Percentiles rank a stretch among this genome's conserved stretches.
These are phyloP conservation scores for Cecidostiba fungosa DNA, from an alignment of 2,888 invertebrate genomes.

Conservation along the genomic window DNA sequence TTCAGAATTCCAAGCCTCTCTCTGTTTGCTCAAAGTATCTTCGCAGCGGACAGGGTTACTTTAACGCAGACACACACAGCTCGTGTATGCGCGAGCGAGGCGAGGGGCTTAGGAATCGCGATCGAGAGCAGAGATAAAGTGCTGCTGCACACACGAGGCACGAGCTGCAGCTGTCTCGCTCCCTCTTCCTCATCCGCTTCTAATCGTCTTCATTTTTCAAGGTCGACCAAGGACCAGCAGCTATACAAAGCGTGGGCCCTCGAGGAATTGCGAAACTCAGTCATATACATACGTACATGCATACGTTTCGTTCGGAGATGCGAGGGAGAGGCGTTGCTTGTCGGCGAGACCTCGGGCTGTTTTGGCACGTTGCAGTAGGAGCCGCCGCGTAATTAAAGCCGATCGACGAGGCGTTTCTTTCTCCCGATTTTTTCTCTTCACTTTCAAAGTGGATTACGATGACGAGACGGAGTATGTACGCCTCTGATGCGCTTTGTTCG, in stretches of 20 bases:
- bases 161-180: conserved; percentile 41
- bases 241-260: conserved; percentile 17
- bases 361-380: neutral
- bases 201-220: conserved; percentile 65
- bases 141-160: neutral
- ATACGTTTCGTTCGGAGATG: too few relatives aligned
- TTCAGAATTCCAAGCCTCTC: too few relatives aligned
- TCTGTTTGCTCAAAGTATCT: conserved; percentile 41
- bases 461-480: neutral
- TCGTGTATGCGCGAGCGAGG: neutral
- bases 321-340: neutral
- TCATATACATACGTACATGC: too few relatives aligned
- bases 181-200: conserved; percentile 26
- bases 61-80: neutral
- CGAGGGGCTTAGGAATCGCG: conserved; percentile 28
- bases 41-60: neutral
- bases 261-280: neutral
- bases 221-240: conserved; percentile 63
- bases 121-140: conserved; percentile 48
- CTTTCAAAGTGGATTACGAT: neutral
- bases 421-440: neutral
- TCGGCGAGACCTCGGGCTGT: neutral
- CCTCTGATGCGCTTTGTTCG: neutral
- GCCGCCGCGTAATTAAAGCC: neutral
- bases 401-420: neutral